Evolutionary conservation across 1,140 invertebrate genomes (phyloP), one percentile per base, ranked within the genome.

Genomic region (Nixonia krombeini): DNA sequence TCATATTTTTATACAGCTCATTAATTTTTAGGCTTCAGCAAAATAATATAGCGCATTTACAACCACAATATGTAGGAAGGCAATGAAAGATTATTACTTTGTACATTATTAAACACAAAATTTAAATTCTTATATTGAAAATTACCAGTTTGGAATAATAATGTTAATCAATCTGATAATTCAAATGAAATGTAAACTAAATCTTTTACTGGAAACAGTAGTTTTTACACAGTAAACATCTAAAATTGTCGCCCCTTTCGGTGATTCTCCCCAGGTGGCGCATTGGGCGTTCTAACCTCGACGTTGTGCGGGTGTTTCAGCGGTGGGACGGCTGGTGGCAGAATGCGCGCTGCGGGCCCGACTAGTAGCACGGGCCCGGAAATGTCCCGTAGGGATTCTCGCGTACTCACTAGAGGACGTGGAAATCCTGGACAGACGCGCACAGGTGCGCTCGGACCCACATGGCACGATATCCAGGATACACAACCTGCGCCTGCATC

Each of bases 401-500:
- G 80, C 79, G 12, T 89, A 88, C 75, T 86, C 86, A 80, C 79
- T 75, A 70, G 86, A 86, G 73, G 87, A 88, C 78, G 85, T 88
- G 61, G 87, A 87, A 76, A 84, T 85, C 58, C 70, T 89, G 76
- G 86, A 87, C 65, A 81, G 81, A 63, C 78, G 85, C 67, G 79
- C 74, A 13, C 80, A 63, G 73, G 59, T 81, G 50, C 82, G 86
- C 75, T 82, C 76, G 63, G 85, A 87, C 42, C 79, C 79, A 51
- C 76, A 73, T 78, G 81, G 86, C 76, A 84, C 79, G 75, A 82
- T 73, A 73, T 84, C 73, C 83, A 83, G 72, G 80, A 87, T 88
- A 61, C 80, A 81, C 77, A 86, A 81, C 67, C 84, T 88, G 53
- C 80, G 86, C 55, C 76, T 80, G 65, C 85, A 83, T 70, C 88